Conservation (phyloP, 2,888 invertebrate species). For the Amphipoea lucens region DNA sequence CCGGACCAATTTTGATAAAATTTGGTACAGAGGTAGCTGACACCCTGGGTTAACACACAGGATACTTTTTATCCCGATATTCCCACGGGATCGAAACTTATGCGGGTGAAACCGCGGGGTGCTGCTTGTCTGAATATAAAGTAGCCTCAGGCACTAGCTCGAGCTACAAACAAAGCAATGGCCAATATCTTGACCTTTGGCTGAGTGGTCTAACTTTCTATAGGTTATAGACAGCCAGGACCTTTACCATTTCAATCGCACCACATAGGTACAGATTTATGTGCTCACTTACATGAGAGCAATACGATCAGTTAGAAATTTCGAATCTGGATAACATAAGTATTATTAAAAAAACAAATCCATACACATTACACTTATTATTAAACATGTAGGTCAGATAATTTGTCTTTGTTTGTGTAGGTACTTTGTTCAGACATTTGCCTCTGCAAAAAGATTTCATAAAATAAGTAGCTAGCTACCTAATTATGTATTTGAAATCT, state of each 20-base stretch:
- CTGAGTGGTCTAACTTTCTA: slow-evolving; percentile 60
- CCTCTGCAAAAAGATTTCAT: neutral
- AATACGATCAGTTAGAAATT: slow-evolving; percentile 1
- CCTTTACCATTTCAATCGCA: slow-evolving; percentile 12
- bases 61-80: too few relatives aligned
- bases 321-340: neutral
- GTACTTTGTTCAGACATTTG: neutral
- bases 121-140: neutral
- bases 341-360: too few relatives aligned
- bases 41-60: too few relatives aligned
- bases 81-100: too few relatives aligned
- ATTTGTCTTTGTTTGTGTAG: neutral
- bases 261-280: neutral
- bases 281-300: neutral
- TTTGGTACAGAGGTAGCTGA: too few relatives aligned
- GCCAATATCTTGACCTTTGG: slow-evolving; percentile 57
- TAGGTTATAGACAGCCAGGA: slow-evolving; percentile 17
- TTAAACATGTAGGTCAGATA: neutral
- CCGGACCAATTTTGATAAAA: too few relatives aligned
- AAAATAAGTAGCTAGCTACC: neutral
- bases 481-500: too few relatives aligned
- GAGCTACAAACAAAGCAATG: slow-evolving; percentile 34
- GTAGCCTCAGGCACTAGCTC: neutral
- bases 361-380: neutral
- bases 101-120: too few relatives aligned